Evolutionary conservation across 2,113 vertebrate species (phyloP), one percentile per base, ranked within the genome.

Genomic region (Perca fluviatilis): DNA sequence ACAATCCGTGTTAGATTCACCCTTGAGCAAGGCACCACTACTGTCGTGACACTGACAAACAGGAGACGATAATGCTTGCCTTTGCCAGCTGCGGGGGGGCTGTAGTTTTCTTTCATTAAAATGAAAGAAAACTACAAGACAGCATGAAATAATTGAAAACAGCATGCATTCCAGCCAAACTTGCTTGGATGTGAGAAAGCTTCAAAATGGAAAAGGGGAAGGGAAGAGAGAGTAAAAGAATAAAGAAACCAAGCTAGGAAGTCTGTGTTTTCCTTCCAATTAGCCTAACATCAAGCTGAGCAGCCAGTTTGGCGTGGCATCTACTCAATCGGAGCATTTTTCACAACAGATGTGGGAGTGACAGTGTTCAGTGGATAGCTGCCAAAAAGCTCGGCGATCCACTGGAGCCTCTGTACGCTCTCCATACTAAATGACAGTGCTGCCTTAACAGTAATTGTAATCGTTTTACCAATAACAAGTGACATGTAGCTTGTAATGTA

Each of bases 121-220:
- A 79, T 77, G 49, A 27, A 67, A 84, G 65, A 63, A 85, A 73
- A 69, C 67, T 67, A 63, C 7, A 75, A 71, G 69, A 53, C 64
- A 75, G 77, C 72, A 61, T 77, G 72, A 89, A 79, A 79, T 82
- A 83, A 87, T 69, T 89, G 77, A 86, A 91, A 88, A 74, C 88
- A 87, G 80, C 83, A 58, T 80, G 84, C 3, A 64, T 71, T 69
- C 82, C 77, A 49, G 58, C 43, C 30, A 8, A 84, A 85, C 70
- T 46, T 80, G 71, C 81, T 76, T 71, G 58, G 53, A 73, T 53
- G 56, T 68, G 36, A n/a, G 27, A 56, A 53, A 75, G 49, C 49
- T 71, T 60, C 33, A 74, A 77, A 74, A 74, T 54, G 40, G 40
- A 66, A 23, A 14, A 19, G 49, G 40, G 40, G 51, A 71, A 65